Base-by-base conservation (phyloP, 2,888 invertebrate species). In the Myopa tessellatipennis region DNA sequence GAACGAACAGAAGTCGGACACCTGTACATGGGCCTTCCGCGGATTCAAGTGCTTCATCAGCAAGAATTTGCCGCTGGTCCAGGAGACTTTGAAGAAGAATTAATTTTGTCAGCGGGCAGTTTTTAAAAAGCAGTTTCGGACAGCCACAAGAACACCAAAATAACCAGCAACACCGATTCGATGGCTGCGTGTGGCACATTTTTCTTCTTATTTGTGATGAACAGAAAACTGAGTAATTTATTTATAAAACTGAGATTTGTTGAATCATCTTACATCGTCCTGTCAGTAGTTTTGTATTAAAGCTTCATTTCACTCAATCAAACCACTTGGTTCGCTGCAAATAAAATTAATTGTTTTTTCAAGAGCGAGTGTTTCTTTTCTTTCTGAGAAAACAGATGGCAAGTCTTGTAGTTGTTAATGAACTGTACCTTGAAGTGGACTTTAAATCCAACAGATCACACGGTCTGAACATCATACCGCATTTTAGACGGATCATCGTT, bases 1-100 rank as follows among this genome's bases (percentile, higher is more conserved):
- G 80, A 88, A 88, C 79, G 88, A 87, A 68, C 87, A 88, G 75
- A 87, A 87, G 79, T 84, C 87, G 4, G 85, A 85, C 76, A 83
- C 87, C 40, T 88, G 85, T 79, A 79, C 85, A 77, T 90, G 89
- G 89, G 89, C 85, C 36, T 89, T 85, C 81, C 87, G 89, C 65
- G 88, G 88, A 82, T 89, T 89, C 81, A 88, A 87, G 83, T 89
- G 89, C 78, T 89, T 89, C 85, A 85, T 88, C 61, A 83, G 85
- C 84, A 89, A 89, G 84, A 88, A 89, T 79, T 80, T 89, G 81
- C 85, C 88, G 14, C 82, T 89, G 72, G 89, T 89, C 67, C 88
- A 89, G 83, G 85, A 88, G 72, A 88, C 88, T 81, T 83, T 89
- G 77, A 87, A 88, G 74, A 74, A 74, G 52, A 65, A 63, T 50